Conservation (phyloP, 2,113 vertebrate genomes). For the Gavia stellata region DNA sequence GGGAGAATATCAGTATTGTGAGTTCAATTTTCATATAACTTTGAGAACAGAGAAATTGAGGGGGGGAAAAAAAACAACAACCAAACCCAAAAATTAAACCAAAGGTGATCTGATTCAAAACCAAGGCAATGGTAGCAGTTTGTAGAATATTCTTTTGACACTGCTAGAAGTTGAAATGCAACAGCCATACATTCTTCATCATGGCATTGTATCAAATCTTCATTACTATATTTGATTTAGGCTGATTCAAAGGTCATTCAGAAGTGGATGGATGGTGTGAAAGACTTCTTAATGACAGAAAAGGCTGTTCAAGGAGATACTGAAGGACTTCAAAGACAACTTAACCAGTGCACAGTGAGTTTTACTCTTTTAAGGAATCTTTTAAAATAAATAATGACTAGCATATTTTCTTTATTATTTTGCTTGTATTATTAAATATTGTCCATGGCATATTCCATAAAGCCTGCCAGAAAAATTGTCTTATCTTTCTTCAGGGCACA, state of each 20-base stretch:
- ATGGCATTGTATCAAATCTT: not conserved
- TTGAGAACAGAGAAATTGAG: not conserved
- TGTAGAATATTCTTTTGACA: not conserved
- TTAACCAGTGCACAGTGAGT: constrained; percentile 87
- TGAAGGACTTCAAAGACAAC: constrained; percentile 79
- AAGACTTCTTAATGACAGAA: constrained; percentile 81
- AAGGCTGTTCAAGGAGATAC: constrained; percentile 66
- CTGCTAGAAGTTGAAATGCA: not conserved
- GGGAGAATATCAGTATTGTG: not conserved
- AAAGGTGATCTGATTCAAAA: not conserved
- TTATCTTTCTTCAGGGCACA: not conserved
- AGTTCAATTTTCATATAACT: not conserved
- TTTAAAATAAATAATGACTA: not conserved
- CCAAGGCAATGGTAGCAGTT: not conserved
- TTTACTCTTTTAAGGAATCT: not conserved
- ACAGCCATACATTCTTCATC: not conserved
- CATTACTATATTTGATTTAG: constrained; percentile 66
- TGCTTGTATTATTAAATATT: not conserved
- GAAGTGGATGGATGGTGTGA: constrained; percentile 84
- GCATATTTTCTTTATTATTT: not conserved
- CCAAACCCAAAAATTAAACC: not conserved
- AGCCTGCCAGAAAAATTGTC: not conserved
- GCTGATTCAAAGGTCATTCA: constrained; percentile 76
- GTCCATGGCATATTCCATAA: not conserved
- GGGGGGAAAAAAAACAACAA: not conserved